phyloP scores from a whole-genome alignment of 2,888 invertebrate species.

The Dynastes maya region DNA sequence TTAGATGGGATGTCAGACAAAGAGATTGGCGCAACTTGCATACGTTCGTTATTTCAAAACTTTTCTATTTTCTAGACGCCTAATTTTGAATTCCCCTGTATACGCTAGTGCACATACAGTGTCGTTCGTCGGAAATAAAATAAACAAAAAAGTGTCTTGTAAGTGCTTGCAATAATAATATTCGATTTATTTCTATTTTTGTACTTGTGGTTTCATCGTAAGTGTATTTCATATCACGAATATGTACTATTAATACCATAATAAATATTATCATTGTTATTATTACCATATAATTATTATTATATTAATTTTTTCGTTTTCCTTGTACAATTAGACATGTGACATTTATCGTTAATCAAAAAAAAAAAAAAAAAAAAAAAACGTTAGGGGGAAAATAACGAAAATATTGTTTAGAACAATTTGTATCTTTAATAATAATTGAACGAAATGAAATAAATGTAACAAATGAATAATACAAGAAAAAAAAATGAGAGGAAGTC shows the following conservation, averaged over 20 bases:
- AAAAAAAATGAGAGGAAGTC: slow-evolving; percentile 47
- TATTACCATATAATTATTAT: not conserved
- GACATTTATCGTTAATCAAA: slow-evolving; percentile 5
- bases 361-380: not conserved
- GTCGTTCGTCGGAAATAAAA: no score
- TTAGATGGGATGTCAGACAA: no score
- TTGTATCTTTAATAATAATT: not conserved
- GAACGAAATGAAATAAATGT: not conserved
- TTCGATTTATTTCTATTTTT: slow-evolving; percentile 29
- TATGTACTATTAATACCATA: slow-evolving; percentile 5
- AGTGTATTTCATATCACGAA: slow-evolving; percentile 1
- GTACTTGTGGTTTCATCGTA: slow-evolving; percentile 18
- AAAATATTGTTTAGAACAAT: slow-evolving; percentile 5
- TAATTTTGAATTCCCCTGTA: no score
- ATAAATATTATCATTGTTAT: slow-evolving; percentile 22
- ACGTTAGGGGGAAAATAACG: not conserved
- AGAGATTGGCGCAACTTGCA: no score
- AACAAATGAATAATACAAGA: not conserved
- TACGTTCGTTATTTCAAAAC: no score
- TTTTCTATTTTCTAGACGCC: no score
- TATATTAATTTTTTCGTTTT: no score
- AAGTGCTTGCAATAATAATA: slow-evolving; percentile 18
- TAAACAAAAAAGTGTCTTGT: slow-evolving; percentile 7
- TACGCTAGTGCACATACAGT: no score
- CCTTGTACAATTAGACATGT: not conserved